Base-by-base conservation (phyloP, 2,888 invertebrate species). In the Ganaspis brasiliensis region DNA sequence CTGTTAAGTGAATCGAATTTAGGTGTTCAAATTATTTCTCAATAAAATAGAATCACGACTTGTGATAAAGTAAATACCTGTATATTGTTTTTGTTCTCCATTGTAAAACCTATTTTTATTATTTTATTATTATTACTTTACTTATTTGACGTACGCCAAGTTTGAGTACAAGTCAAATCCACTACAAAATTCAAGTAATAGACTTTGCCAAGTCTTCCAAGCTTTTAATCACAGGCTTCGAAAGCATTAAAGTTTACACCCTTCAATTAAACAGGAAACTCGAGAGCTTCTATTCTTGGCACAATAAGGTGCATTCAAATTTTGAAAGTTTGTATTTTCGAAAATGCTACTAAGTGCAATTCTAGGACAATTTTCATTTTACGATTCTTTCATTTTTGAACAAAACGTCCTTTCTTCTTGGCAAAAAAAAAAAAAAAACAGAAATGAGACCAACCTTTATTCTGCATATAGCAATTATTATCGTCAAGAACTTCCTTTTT, bases 1-100 rank as follows among this genome's bases (percentile, higher is more conserved):
- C 63, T 40, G 40, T 1, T 61, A 61, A 61, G 61, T 37, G 61
- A 59, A 31, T 59, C 8, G 12, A 59, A 59, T 61, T 61, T 16
- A 61, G 6, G 31, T 59, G 19, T 35, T 31, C 19, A 40, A 63
- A 63, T 40, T 21, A 19, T 16, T 35, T 1, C 10, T 14, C 3
- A 35, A 19, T 35, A 3, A 19, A 61, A 61, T 61, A 8, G 9
- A 37, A 59, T 26, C 26, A 6, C 14, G 3, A 31, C 12, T 45
- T 45, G n/a, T 45, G 10, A 45, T 45, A 45, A n/a, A n/a, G n/a
- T n/a, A n/a, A n/a, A n/a, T n/a, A n/a, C n/a, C n/a, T n/a, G n/a
- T n/a, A n/a, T n/a, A n/a, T n/a, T 45, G 4, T 14, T 45, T 45
- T 45, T 12, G n/a, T 12, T 45, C 45, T 45, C 3, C 8, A 3